These are phyloP conservation scores for Noctua fimbriata DNA, from an alignment of 2,888 invertebrate species.

Conservation along the genomic window DNA sequence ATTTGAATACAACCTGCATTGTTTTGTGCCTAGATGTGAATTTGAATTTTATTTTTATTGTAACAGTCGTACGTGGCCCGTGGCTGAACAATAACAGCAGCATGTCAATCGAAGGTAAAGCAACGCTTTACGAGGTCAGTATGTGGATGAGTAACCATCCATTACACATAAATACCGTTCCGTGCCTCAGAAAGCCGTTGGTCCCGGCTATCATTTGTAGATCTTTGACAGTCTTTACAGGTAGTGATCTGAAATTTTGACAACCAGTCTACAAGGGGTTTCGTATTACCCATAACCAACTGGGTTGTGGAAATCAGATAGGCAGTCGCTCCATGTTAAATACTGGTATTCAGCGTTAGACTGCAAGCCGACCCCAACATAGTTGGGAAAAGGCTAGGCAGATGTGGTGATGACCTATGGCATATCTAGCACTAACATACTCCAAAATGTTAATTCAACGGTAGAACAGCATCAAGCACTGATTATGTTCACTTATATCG, in stretches of 20 bases:
- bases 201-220: not conserved
- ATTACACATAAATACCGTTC: not conserved
- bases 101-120: not conserved
- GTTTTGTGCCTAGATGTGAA: constrained; percentile 19
- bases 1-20: constrained; percentile 35
- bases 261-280: not conserved
- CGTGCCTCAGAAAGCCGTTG: not conserved
- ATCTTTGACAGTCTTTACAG: not conserved
- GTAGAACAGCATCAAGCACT: constrained; percentile 21
- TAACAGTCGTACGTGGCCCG: not conserved
- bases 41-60: not conserved
- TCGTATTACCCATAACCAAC: not conserved
- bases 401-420: not conserved
- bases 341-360: not conserved
- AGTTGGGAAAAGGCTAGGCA: not conserved
- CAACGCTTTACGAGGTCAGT: not conserved
- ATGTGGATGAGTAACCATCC: not conserved
- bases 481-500: constrained; percentile 49
- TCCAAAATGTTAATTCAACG: not conserved
- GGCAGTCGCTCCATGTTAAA: not conserved
- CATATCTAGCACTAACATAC: not conserved
- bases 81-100: not conserved
- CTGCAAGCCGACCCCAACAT: not conserved
- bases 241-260: not conserved
- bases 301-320: not conserved